Base-by-base conservation (phyloP, 2,797 vertebrate species). In the Notolepis coatsorum region DNA sequence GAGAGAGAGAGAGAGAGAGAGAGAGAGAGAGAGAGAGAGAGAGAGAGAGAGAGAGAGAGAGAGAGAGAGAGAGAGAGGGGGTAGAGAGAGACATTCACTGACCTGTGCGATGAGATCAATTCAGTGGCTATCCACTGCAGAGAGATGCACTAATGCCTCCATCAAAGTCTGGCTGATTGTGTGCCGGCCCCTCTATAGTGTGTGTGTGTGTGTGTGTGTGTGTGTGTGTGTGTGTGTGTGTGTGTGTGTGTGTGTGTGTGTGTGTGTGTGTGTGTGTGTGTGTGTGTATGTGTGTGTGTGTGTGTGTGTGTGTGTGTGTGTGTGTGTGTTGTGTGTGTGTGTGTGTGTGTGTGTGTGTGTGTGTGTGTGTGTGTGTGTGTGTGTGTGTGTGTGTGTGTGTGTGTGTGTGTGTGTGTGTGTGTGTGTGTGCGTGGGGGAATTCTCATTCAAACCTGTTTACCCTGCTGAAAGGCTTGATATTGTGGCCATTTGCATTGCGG, bases 401-500 rank as follows among this genome's bases (percentile, higher is more conserved):
- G 13, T 0, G 25, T 8, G 45, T 27, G 46, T 6, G 21, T 46
- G 43, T 5, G 43, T 27, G 25, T 5, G 2, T 47, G 20, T 23
- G 20, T 21, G 6, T 23, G 43, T 21, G 43, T 12, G 8, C 23
- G 20, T 37, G 28, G 10, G 60, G 47, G 30, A 77, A 79, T 66
- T 73, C 63, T 39, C 28, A 31, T 48, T 55, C 27, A 70, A 70
- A 71, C 58, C 62, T 72, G 63, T 82, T 79, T 67, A 79, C 51
- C 49, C 64, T n/a, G n/a, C 50, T 18, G 58, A 67, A 85, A 61
- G 61, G 82, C 68, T 77, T 63, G 63, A 76, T 82, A 60, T n/a
- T 62, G 63, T 64, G 43, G 18, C 61, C 73, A 83, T 85, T 87
- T 87, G 73, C 79, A 77, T 82, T 72, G 41, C 66, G 68, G 59